These are phyloP conservation scores for Diorhabda carinulata DNA, from an alignment of 1,140 invertebrate species.

Conservation along the genomic window DNA sequence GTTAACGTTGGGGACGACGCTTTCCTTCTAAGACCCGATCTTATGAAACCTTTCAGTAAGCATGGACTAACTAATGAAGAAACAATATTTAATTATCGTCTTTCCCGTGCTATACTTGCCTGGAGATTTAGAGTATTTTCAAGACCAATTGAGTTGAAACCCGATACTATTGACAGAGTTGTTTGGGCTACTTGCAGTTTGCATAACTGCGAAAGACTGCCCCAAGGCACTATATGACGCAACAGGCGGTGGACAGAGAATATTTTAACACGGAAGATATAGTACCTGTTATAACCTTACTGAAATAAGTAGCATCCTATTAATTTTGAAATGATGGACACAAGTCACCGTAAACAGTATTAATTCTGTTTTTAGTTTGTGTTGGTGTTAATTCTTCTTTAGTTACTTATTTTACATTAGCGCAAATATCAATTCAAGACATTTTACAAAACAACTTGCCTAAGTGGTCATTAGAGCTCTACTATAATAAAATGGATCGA, in stretches of 20 bases:
- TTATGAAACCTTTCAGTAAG: constrained; percentile 17
- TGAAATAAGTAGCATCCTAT: too few relatives aligned
- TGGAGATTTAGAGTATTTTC: constrained; percentile 41
- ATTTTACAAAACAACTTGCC: too few relatives aligned
- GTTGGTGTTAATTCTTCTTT: too few relatives aligned
- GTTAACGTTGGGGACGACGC: constrained; percentile 17
- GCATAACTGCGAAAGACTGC: constrained; percentile 26
- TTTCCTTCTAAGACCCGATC: constrained; percentile 12
- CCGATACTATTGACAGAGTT: constrained; percentile 16
- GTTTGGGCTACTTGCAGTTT: constrained; percentile 18
- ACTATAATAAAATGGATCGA: too few relatives aligned
- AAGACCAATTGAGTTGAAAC: constrained; percentile 29
- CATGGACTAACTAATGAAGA: constrained; percentile 12
- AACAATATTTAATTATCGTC: constrained; percentile 12
- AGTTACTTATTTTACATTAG: too few relatives aligned
- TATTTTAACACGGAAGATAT: constrained; percentile 23
- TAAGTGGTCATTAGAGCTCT: too few relatives aligned
- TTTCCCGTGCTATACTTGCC: constrained; percentile 9
- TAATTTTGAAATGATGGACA: too few relatives aligned
- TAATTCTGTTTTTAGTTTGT: too few relatives aligned
- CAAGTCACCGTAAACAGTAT: too few relatives aligned
- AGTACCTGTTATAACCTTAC: neutral
- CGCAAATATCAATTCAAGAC: too few relatives aligned
- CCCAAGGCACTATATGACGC: constrained; percentile 15
- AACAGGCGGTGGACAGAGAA: constrained; percentile 17